Conservation (phyloP, 2,797 vertebrate species). For the Danionella dracula region DNA sequence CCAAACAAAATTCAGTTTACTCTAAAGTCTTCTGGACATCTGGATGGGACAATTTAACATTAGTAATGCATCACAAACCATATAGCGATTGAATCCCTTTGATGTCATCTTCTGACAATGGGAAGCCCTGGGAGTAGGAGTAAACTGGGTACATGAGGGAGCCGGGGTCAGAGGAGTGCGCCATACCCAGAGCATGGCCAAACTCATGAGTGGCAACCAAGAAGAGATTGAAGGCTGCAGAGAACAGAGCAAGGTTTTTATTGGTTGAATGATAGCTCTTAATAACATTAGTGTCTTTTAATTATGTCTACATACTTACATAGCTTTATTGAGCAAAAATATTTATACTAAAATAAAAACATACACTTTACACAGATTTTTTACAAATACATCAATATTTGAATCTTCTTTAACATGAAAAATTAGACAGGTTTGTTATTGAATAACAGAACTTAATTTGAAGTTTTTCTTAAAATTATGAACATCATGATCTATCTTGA, state of each 20-base stretch:
- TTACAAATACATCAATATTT: too few relatives aligned
- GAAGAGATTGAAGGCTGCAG: constrained; percentile 85
- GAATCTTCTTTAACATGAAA: too few relatives aligned
- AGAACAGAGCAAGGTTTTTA: not conserved
- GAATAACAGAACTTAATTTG: too few relatives aligned
- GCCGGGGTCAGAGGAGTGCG: constrained; percentile 80
- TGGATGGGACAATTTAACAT: not conserved
- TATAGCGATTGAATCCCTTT: constrained; percentile 90
- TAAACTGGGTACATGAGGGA: constrained; percentile 91
- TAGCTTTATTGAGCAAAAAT: too few relatives aligned
- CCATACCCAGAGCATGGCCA: constrained; percentile 88
- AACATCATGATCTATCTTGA: too few relatives aligned
- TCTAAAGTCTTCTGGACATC: not conserved
- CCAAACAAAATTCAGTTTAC: not conserved
- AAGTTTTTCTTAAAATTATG: too few relatives aligned
- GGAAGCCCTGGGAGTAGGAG: constrained; percentile 67
- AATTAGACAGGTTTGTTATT: too few relatives aligned
- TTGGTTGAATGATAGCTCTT: too few relatives aligned
- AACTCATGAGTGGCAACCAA: constrained; percentile 88
- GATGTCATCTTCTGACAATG: constrained; percentile 83
- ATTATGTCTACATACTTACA: too few relatives aligned
- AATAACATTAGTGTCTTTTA: too few relatives aligned
- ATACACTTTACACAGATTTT: too few relatives aligned
- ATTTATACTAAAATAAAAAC: too few relatives aligned
- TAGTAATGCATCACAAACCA: constrained; percentile 61